Base-by-base conservation (phyloP, 37 sponge, comb jelly and placozoan species). In the Spongilla lacustris region DNA sequence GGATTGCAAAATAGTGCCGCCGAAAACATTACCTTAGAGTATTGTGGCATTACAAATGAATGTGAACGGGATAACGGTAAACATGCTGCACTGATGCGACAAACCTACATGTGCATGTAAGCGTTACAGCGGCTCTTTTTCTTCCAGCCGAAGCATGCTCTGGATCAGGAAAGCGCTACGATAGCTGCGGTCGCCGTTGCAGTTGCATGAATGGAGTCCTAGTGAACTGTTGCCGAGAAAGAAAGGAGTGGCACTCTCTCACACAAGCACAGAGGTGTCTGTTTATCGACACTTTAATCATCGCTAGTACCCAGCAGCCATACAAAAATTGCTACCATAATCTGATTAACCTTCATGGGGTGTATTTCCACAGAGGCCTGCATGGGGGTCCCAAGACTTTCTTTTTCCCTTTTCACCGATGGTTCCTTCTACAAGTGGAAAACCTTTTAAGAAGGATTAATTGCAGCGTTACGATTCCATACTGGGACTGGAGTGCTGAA, bases 401-500 rank as follows among this genome's bases (percentile, higher is more conserved):
- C 29, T 82, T 88, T 50, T 66, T 88, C 0, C 88, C 88, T 21
- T 88, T 78, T 84, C 84, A 83, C 28, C 89, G 89, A 22, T 77
- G 78, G 84, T 89, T 33, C 79, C 68, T 89, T 21, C 84, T 89
- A 36, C 78, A 74, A 6, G 48, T 83, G 9, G 89, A 89, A 49
- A 89, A 89, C 71, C 48, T 89, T 8, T 70, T 89, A 8, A 36
- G 83, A 1, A 26, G 36, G 50, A 27, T 89, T 32, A 79, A 89
- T 72, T 83, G 89, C 58, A 29, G 36, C 3, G 79, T 89, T 24
- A 89, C 84, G 28, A 77, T 80, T 17, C 89, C 89, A 32, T 89
- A 83, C 77, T 89, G 89, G 89, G 89, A 89, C 66, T 89, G 89
- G 89, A 89, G 84, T 83, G 70, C 76, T 50, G 76, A 89, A 28